Conservation (phyloP, 2,113 vertebrate genomes). For the human (Homo sapiens) region GRCh38 chr5:14002001-14002500, state of each 20-base stretch:
- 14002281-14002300: neutral
- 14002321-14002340: neutral
- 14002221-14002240: neutral
- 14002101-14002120: too few species aligned
- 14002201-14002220: neutral
- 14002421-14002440: neutral
- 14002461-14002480: neutral
- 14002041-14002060: accelerated
- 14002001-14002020: too few species aligned
- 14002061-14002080: too few species aligned
- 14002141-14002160: too few species aligned
- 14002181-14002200: too few species aligned
- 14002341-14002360: neutral
- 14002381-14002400: neutral
- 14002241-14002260: neutral
- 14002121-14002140: too few species aligned
- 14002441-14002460: neutral
- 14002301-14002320: neutral
- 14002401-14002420: neutral
- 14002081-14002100: accelerated
- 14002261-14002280: neutral
- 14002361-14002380: neutral
- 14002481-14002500: neutral
- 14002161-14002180: too few species aligned
- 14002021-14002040: too few species aligned